Base-by-base conservation (phyloP, 2,113 vertebrate genomes). In the Amia ocellicauda region DNA sequence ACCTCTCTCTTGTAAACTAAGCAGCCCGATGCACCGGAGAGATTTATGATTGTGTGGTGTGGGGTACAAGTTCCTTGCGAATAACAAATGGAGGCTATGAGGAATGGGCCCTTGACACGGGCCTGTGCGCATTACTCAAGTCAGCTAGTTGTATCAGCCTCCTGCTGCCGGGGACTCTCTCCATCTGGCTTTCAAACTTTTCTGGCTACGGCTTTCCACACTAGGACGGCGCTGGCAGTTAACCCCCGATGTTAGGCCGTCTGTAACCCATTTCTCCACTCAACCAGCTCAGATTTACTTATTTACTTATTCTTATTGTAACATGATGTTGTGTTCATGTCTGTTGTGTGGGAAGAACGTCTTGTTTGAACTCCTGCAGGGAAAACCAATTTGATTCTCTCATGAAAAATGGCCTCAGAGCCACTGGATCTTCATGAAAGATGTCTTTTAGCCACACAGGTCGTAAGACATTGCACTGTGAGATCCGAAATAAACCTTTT, bases 351-450 rank as follows among this genome's bases (percentile, higher is more conserved):
- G 58, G 40, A 17, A 42, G 40, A 59, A 41, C 11, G 14, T 47
- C 14, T 45, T 60, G n/a, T 60, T 60, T 60, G 16, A 54, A 26
- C 1, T 64, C 40, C 52, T 24, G 20, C 14, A 47, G 63, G 54
- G 31, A 54, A 27, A 63, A 27, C 36, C n/a, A 56, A 19, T 57
- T 62, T 62, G 59, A 66, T 70, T 70, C 61, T 61, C 47, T 64
- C 42, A 45, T 42, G 24, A 41, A 61, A 60, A 31, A 61, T 31
- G 23, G 42, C 61, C 40, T 51, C 20, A 60, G 62, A 66, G 51
- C 43, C 53, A 7, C 2, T 62, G 45, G 59, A 61, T 14, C 22
- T n/a, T 11, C 41, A 62, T 66, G 52, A 66, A 66, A 62, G 45
- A 8, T n/a, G 47, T 13, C n/a, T 56, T 28, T 56, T 2, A 36